These are phyloP conservation scores for Phataginus tricuspis DNA, from an alignment of 2,797 vertebrate genomes.

Conservation along the genomic window DNA sequence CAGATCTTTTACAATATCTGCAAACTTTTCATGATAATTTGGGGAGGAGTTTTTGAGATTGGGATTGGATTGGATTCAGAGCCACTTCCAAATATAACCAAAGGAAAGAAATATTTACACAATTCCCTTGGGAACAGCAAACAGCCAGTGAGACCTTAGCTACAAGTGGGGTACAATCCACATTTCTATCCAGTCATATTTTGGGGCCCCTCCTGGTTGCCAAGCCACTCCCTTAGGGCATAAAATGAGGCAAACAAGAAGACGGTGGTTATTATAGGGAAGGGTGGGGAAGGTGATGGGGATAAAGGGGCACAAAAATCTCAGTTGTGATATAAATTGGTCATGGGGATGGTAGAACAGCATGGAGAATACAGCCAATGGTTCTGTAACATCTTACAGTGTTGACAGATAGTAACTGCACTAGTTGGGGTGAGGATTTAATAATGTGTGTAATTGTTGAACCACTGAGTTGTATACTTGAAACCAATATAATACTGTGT, in stretches of 20 bases:
- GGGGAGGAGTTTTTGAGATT: background rate
- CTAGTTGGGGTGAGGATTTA: too few relatives aligned
- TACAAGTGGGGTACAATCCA: background rate
- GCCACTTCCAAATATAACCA: background rate
- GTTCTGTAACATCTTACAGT: too few relatives aligned
- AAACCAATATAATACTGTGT: too few relatives aligned
- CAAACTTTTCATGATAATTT: background rate
- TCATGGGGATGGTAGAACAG: too few relatives aligned
- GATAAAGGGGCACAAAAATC: too few relatives aligned
- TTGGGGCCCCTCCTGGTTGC: background rate
- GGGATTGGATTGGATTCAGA: background rate
- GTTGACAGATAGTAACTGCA: too few relatives aligned
- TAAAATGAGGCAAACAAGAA: background rate
- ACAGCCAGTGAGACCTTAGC: background rate
- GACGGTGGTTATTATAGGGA: too few relatives aligned
- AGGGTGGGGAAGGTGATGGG: too few relatives aligned
- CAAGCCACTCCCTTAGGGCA: background rate
- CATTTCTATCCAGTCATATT: background rate
- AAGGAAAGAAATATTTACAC: background rate
- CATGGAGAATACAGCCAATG: too few relatives aligned
- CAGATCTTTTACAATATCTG: background rate
- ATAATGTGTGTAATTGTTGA: too few relatives aligned
- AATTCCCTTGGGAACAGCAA: background rate
- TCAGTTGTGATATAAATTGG: too few relatives aligned
- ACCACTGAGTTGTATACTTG: too few relatives aligned